Conservation (phyloP, 2,113 vertebrate genomes). For the Pedionomus torquatus region DNA sequence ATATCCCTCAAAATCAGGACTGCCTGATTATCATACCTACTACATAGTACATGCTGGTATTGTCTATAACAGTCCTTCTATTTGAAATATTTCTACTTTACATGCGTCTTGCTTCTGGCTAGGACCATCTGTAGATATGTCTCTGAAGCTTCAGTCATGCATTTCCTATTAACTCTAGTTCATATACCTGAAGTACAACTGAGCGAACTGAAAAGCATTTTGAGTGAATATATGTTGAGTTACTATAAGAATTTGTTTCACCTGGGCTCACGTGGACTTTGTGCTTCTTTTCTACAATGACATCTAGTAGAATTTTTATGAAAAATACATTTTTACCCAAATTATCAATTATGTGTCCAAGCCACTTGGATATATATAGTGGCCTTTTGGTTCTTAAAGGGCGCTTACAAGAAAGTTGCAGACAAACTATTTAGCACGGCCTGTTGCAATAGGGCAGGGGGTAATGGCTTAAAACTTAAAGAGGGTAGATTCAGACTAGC, state of each 20-base stretch:
- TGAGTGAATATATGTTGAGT: neutral
- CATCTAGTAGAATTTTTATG: neutral
- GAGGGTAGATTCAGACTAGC: neutral
- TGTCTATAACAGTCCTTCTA: neutral
- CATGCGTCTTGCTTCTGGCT: neutral
- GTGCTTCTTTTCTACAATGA: neutral
- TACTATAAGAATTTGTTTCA: neutral
- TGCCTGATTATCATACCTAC: neutral
- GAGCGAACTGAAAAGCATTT: neutral
- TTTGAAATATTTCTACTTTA: neutral
- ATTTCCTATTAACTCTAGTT: neutral
- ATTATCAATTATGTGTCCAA: neutral
- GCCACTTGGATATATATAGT: neutral
- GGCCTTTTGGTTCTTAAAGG: neutral
- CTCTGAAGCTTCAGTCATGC: neutral
- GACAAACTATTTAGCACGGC: neutral
- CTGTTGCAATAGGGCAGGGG: neutral
- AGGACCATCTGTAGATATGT: neutral
- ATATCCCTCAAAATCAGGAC: neutral
- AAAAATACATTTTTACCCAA: neutral
- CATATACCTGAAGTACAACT: neutral
- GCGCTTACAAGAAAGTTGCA: neutral
- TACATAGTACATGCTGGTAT: neutral
- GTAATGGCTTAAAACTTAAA: neutral
- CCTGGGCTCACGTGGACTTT: neutral